Conservation (phyloP, 2,888 invertebrate species). For the Drosophila pegasa region DNA sequence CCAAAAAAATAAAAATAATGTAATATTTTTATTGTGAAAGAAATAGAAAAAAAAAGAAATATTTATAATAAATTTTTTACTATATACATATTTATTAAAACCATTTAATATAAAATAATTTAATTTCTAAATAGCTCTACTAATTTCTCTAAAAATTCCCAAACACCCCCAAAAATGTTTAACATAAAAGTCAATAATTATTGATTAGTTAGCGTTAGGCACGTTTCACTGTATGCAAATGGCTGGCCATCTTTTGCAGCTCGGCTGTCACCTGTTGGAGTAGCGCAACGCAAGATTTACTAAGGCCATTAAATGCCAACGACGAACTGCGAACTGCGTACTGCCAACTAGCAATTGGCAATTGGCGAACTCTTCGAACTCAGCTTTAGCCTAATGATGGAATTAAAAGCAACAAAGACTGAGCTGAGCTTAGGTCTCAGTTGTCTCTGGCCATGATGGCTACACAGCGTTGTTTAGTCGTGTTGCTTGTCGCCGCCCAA, state of each 20-base stretch:
- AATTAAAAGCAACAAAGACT: slow-evolving; percentile 47
- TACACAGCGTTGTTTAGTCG: slow-evolving; percentile 6
- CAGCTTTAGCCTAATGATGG: slow-evolving; percentile 55
- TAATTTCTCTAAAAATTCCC: no score
- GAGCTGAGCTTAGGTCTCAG: slow-evolving; percentile 15
- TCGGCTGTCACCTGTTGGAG: slow-evolving; percentile 44
- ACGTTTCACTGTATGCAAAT: slow-evolving; percentile 36
- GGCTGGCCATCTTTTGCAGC: slow-evolving; percentile 6
- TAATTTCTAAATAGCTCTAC: no score
- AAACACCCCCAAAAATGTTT: neutral
- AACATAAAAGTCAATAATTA: neutral
- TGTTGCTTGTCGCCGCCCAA: slow-evolving; percentile 35
- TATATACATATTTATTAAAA: no score
- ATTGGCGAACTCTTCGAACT: slow-evolving; percentile 20
- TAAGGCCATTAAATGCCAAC: slow-evolving; percentile 63
- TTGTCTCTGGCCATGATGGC: slow-evolving; percentile 20
- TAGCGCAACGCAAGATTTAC: slow-evolving; percentile 51
- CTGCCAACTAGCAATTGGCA: slow-evolving; percentile 40
- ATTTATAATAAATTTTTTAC: neutral
- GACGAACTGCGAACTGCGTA: slow-evolving; percentile 31
- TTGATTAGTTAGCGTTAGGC: slow-evolving; percentile 3
- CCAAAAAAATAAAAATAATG: no score
- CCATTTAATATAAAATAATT: no score
- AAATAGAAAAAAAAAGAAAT: neutral
- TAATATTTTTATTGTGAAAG: no score